phyloP scores from a whole-genome alignment of 2,888 invertebrate species.

The Sarcophaga carnaria region DNA sequence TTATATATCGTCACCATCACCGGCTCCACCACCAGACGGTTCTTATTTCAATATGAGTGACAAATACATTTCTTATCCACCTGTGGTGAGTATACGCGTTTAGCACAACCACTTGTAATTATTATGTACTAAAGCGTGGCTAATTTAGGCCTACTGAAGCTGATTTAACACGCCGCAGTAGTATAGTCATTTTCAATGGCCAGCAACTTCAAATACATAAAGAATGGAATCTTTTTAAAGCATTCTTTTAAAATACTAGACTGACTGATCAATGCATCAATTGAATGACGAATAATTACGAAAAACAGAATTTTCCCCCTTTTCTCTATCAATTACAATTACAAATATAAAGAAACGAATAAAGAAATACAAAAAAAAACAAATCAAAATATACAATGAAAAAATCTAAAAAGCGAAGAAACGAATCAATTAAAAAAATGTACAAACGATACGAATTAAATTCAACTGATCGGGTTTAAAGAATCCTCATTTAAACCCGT shows the following conservation, averaged over 20 bases:
- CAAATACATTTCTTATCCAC: conserved; percentile 80
- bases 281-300: conserved; percentile 32
- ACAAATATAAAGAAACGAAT: conserved; percentile 6
- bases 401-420: conserved; percentile 48
- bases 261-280: conserved; percentile 51
- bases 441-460: conserved; percentile 68
- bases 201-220: conserved; percentile 54
- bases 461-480: conserved; percentile 54
- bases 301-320: neutral
- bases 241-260: conserved; percentile 63
- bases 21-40: conserved; percentile 80
- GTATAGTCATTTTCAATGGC: conserved; percentile 58
- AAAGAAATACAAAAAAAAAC: conserved; percentile 44
- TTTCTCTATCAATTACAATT: conserved; percentile 11
- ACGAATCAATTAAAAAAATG: conserved; percentile 67
- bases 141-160: conserved; percentile 70
- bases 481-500: conserved; percentile 52
- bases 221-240: conserved; percentile 63
- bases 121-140: conserved; percentile 65
- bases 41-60: conserved; percentile 81
- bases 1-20: conserved; percentile 80
- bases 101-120: conserved; percentile 53
- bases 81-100: conserved; percentile 77
- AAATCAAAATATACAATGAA: conserved; percentile 43
- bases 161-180: conserved; percentile 54